phyloP scores from a whole-genome alignment of 2,888 invertebrate genomes.

The Oscheius sp. region DNA sequence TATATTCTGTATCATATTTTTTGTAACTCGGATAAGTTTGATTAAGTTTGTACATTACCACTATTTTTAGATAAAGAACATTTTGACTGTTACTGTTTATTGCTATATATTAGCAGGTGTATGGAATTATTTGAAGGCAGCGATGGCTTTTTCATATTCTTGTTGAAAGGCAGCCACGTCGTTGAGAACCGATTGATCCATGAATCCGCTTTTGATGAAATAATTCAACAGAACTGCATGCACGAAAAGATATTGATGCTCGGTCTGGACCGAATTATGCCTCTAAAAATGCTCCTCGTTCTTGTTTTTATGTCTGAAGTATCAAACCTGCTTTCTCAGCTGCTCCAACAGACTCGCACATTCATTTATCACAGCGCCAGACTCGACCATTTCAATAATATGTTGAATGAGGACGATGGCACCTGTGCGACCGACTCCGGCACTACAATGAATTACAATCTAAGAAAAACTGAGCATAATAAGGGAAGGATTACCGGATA shows the following conservation, averaged over 20 bases:
- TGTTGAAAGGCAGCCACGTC: too few species aligned
- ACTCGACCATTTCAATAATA: constrained; percentile 28
- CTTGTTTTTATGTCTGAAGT: background rate
- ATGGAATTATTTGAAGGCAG: too few species aligned
- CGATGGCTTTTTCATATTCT: too few species aligned
- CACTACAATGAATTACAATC: constrained; percentile 47
- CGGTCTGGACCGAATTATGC: constrained; percentile 6
- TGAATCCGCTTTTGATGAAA: background rate
- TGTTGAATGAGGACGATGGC: constrained; percentile 43
- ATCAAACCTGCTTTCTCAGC: background rate
- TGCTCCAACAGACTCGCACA: background rate
- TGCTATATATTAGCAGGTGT: too few species aligned
- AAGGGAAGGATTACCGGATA: too few species aligned
- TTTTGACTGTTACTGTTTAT: too few species aligned
- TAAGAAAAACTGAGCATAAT: too few species aligned
- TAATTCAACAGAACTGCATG: constrained; percentile 2
- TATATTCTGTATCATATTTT: too few species aligned
- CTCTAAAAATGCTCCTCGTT: background rate
- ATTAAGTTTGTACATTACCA: too few species aligned
- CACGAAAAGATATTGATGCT: constrained; percentile 8
- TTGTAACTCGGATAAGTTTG: too few species aligned
- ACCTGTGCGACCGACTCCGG: constrained; percentile 51
- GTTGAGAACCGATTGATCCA: background rate
- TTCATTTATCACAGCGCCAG: background rate
- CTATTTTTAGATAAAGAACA: too few species aligned